phyloP scores from a whole-genome alignment of 2,113 vertebrate genomes.

The Pituophis catenifer region DNA sequence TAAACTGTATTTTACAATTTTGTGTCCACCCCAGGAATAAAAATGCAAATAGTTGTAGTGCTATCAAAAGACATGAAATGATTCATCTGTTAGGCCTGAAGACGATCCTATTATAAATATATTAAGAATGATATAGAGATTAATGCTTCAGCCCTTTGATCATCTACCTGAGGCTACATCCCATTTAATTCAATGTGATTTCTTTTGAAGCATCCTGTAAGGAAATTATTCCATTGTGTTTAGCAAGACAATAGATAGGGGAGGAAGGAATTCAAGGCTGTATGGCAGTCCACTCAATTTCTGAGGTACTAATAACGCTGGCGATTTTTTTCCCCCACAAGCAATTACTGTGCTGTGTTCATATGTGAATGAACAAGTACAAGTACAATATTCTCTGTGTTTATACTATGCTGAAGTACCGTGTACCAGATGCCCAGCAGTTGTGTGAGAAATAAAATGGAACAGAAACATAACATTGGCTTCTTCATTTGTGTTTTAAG shows the following conservation, averaged over 20 bases:
- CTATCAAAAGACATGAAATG: constrained; percentile 44
- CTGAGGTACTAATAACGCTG: not conserved
- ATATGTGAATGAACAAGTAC: not conserved
- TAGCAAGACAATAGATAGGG: not conserved
- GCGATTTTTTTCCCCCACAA: not conserved
- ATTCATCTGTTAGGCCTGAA: constrained; percentile 27
- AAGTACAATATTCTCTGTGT: not conserved
- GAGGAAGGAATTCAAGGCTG: not conserved
- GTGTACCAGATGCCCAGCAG: not conserved
- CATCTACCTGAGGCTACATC: not conserved
- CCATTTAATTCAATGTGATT: not conserved
- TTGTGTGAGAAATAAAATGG: not conserved
- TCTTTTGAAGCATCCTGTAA: not conserved
- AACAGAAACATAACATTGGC: not conserved
- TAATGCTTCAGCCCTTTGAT: not conserved
- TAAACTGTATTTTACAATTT: constrained; percentile 36
- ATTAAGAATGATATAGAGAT: not conserved
- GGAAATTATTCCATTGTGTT: not conserved
- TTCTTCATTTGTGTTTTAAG: not conserved
- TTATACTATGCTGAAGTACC: not conserved
- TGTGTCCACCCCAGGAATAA: constrained; percentile 56
- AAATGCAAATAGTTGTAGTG: constrained; percentile 51
- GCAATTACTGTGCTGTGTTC: not conserved
- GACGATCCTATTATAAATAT: constrained; percentile 18
- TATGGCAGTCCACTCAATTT: not conserved